These are phyloP conservation scores for Cherax quadricarinatus DNA, from an alignment of 1,140 invertebrate species.

Conservation along the genomic window DNA sequence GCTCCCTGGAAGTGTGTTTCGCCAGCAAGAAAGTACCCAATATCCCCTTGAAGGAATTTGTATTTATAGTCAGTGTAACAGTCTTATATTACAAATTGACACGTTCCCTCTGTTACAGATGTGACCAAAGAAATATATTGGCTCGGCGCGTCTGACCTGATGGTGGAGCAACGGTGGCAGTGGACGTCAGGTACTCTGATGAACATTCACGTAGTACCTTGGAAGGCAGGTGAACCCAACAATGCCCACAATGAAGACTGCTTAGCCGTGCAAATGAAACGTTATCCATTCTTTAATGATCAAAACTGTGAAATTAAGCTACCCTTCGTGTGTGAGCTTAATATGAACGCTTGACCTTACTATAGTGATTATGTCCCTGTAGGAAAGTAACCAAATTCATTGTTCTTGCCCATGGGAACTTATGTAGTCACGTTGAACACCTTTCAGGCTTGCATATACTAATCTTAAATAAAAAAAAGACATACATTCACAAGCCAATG, in stretches of 20 bases:
- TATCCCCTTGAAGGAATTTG: no score
- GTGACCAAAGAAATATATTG: neutral
- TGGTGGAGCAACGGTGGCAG: neutral
- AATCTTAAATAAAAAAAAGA: no score
- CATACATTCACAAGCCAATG: no score
- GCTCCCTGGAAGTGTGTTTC: no score
- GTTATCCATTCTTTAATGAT: neutral
- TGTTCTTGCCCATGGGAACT: no score
- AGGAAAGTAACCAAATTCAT: no score
- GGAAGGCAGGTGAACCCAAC: neutral
- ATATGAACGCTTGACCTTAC: neutral
- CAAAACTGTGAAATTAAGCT: neutral
- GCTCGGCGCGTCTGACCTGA: neutral
- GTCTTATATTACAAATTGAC: no score
- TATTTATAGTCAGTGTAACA: no score
- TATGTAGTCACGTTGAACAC: no score
- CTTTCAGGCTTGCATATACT: no score
- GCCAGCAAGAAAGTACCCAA: no score
- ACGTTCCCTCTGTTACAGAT: neutral
- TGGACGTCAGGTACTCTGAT: neutral
- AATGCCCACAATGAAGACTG: neutral
- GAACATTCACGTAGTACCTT: neutral
- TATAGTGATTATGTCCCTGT: neutral
- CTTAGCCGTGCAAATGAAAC: neutral
- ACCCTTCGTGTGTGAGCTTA: neutral